Evolutionary conservation across 2,888 invertebrate species (phyloP), one percentile per base, ranked within the genome.

Genomic region (Torymus auratus): DNA sequence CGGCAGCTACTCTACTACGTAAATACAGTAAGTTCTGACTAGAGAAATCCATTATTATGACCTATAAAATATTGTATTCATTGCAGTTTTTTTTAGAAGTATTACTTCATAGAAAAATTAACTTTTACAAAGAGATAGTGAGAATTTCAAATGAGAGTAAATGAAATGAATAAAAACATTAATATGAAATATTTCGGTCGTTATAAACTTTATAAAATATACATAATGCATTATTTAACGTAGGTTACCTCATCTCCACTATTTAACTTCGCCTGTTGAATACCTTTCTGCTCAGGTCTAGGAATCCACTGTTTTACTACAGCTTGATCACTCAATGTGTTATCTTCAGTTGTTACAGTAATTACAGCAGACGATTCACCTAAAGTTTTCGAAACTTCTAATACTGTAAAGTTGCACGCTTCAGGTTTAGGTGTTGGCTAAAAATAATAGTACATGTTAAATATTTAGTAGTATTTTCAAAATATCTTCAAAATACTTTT

Each of bases 281-380:
- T 10, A 7, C 85, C 86, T 75, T 81, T 86, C 83, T 88, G 87
- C 80, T 88, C 88, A 15, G 85, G 70, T 52, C 72, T 64, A 17
- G 86, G 85, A 20, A 65, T 73, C 88, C 88, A 90, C 3, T 82
- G 83, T 12, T 67, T 87, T 3, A 89, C 11, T 12, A 83, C 2
- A 52, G 84, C 87, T 60, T 80, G 81, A 15, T 17, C 62, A 11
- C 4, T 53, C 28, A 23, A 64, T 11, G 4, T 1, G 14, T n/a
- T 14, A 14, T 73, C 60, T 4, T 28, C 23, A n/a, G 12, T 11
- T 2, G 13, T 55, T 50, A 81, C 11, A 2, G 28, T 14, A 12
- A 82, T 15, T 20, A 52, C 13, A 62, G 20, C 56, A 1, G 52
- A 41, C 5, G 7, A 41, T 7, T 41, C 41, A 1, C 7, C 41